Percentiles rank a stretch among this genome's conserved stretches.
phyloP scores from a whole-genome alignment of 2,113 vertebrate species.

The Marmota monax region DNA sequence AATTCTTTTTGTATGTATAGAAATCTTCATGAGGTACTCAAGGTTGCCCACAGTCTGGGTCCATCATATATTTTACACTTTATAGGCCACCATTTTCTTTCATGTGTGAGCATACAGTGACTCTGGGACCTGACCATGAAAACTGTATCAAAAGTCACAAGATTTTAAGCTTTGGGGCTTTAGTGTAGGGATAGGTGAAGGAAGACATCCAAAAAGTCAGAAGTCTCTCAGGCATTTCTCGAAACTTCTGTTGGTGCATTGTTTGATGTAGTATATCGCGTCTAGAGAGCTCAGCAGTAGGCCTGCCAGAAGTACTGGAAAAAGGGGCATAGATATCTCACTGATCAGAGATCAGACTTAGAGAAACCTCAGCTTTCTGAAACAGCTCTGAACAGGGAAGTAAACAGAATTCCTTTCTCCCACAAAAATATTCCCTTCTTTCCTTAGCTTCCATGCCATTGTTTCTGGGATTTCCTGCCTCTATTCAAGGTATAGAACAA shows the following conservation, averaged over 20 bases:
- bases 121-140: slow-evolving; percentile 62
- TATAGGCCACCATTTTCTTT: neutral
- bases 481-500: neutral
- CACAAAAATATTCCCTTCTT: neutral
- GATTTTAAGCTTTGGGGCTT: slow-evolving; percentile 54
- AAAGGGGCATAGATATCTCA: neutral
- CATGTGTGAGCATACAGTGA: neutral
- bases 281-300: neutral
- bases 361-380: slow-evolving; percentile 24
- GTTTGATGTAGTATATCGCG: neutral
- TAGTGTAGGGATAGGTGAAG: neutral
- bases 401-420: slow-evolving; percentile 25
- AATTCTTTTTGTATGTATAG: neutral
- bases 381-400: neutral
- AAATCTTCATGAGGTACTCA: neutral
- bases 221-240: slow-evolving; percentile 16
- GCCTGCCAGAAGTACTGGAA: neutral
- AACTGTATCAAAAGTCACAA: slow-evolving; percentile 31
- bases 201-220: neutral
- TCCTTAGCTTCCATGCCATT: neutral
- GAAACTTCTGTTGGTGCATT: neutral
- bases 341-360: neutral
- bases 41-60: neutral
- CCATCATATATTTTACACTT: slow-evolving; percentile 10
- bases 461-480: slow-evolving; percentile 14